Percentiles rank a stretch among this genome's conserved stretches.
These are phyloP conservation scores for Anguilla pacifica DNA, from an alignment of 2,797 vertebrate genomes.

Conservation along the genomic window DNA sequence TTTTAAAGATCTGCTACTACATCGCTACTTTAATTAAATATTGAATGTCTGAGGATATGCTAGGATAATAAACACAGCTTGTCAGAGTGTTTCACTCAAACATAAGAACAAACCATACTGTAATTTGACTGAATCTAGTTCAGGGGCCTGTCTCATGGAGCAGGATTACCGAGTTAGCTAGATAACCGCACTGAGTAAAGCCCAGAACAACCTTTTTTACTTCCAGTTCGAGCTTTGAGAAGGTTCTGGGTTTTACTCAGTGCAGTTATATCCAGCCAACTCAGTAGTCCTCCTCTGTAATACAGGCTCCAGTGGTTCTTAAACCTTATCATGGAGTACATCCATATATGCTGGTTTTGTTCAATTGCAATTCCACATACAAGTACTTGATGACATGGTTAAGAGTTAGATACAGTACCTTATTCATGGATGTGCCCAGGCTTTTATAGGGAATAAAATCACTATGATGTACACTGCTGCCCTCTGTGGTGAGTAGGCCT, in stretches of 20 bases:
- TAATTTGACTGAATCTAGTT: background rate
- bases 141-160: too few relatives aligned
- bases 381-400: background rate
- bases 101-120: background rate
- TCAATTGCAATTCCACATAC: too few relatives aligned
- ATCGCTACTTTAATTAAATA: background rate
- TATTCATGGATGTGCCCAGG: background rate
- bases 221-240: too few relatives aligned
- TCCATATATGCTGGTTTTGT: background rate
- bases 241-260: too few relatives aligned
- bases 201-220: too few relatives aligned
- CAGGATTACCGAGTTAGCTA: too few relatives aligned
- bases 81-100: background rate
- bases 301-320: too few relatives aligned
- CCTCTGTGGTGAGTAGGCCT: background rate
- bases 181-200: too few relatives aligned
- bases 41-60: background rate
- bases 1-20: background rate
- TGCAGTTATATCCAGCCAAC: too few relatives aligned
- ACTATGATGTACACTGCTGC: background rate
- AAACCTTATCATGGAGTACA: too few relatives aligned
- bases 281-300: too few relatives aligned
- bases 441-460: background rate
- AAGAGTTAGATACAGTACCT: background rate
- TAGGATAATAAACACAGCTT: background rate